Conservation (phyloP, 1,140 invertebrate genomes). For the Microplitis demolitor region DNA sequence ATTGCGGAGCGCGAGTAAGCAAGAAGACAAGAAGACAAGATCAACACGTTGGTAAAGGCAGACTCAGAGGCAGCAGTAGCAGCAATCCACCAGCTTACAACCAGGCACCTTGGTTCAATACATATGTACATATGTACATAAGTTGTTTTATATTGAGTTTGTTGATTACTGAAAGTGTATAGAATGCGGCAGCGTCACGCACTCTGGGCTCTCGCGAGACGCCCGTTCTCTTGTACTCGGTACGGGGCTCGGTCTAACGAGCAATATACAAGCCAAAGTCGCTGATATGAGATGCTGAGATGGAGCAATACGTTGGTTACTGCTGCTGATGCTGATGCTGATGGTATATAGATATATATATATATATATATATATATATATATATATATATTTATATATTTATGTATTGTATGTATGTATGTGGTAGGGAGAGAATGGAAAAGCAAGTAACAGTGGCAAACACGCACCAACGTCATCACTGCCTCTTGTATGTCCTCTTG, state of each 20-base stretch:
- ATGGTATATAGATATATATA: no score
- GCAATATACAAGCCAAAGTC: constrained; percentile 1
- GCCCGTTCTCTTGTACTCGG: constrained; percentile 4
- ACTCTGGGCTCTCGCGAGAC: constrained; percentile 22
- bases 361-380: no score
- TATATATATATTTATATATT: no score
- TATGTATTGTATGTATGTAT: no score
- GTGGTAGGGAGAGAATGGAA: constrained; percentile 16
- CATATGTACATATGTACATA: constrained; percentile 6
- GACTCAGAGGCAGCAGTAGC: no score
- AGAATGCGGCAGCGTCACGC: constrained; percentile 40
- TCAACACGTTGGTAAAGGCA: not conserved
- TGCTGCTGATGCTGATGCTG: no score
- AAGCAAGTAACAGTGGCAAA: constrained; percentile 1
- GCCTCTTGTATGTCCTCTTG: not conserved
- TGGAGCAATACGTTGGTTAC: constrained; percentile 3
- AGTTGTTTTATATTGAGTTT: constrained; percentile 26
- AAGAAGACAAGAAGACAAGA: not conserved
- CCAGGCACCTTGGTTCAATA: constrained; percentile 25
- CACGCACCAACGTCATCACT: constrained; percentile 5
- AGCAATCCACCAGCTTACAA: not conserved
- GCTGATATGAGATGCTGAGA: not conserved
- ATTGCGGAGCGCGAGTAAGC: not conserved
- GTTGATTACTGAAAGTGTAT: constrained; percentile 38
- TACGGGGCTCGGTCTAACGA: constrained; percentile 9